Percentiles rank a stretch among this genome's conserved stretches.
Evolutionary conservation across 2,797 vertebrate species (phyloP).

Genomic region (Bradypodion pumilum): DNA sequence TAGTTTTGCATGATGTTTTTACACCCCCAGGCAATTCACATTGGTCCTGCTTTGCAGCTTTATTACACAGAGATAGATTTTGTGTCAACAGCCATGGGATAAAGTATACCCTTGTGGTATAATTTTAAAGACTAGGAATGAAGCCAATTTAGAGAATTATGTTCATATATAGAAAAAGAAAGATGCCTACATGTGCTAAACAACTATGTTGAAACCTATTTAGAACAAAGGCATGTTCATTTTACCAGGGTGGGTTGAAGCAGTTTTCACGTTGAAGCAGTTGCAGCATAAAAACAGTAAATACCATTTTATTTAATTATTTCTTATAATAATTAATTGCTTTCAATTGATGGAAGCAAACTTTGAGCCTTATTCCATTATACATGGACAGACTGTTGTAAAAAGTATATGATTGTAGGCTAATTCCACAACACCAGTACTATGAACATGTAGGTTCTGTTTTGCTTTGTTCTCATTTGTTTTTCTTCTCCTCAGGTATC

Average conservation of each 20-base stretch:
- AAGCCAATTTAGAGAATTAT: conserved; percentile 18
- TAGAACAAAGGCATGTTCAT: neutral
- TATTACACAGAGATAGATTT: conserved; percentile 1
- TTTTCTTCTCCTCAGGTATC: neutral
- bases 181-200: conserved; percentile 1
- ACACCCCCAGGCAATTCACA: conserved; percentile 14
- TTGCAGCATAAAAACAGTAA: neutral
- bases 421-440: neutral
- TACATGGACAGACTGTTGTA: neutral
- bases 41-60: conserved; percentile 20
- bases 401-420: neutral
- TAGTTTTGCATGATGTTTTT: conserved; percentile 37
- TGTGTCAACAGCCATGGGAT: conserved; percentile 24
- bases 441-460: neutral
- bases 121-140: conserved; percentile 37
- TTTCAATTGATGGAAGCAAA: neutral
- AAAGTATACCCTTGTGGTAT: neutral
- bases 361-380: neutral
- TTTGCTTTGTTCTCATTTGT: neutral
- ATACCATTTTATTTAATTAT: neutral
- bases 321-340: neutral
- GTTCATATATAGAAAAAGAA: conserved; percentile 15
- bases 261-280: neutral
- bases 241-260: neutral
- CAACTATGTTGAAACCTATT: neutral